Conservation (phyloP, 2,797 vertebrate species). For the Pseudotriccus pelzelni region DNA sequence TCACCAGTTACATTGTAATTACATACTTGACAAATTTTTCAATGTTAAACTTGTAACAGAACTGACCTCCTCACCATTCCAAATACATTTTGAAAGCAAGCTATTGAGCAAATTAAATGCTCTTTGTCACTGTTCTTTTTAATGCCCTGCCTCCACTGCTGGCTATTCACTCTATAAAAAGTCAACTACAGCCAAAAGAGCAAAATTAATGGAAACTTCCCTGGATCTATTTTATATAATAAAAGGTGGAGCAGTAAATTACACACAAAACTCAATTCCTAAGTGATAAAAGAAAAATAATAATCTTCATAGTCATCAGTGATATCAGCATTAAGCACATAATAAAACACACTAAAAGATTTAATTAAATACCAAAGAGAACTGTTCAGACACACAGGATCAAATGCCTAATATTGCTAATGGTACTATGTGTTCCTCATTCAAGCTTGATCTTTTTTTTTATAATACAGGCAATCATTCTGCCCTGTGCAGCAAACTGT, state of each 20-base stretch:
- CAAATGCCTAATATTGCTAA: neutral
- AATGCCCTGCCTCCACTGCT: neutral
- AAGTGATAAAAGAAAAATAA: slow-evolving; percentile 35
- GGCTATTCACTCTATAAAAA: neutral
- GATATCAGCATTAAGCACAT: slow-evolving; percentile 15
- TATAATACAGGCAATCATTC: neutral
- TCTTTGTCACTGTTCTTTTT: neutral
- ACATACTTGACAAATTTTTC: neutral
- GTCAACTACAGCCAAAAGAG: neutral
- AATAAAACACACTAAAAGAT: neutral
- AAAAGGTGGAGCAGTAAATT: slow-evolving; percentile 33
- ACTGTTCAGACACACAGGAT: neutral
- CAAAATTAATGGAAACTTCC: slow-evolving; percentile 32
- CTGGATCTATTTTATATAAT: slow-evolving; percentile 3
- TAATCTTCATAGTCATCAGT: neutral
- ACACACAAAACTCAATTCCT: slow-evolving; percentile 24
- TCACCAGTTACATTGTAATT: neutral
- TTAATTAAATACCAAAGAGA: slow-evolving; percentile 27
- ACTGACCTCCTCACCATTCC: neutral
- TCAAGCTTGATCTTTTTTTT: neutral
- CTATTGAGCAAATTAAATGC: neutral
- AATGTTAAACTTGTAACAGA: neutral
- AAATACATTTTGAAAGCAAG: neutral
- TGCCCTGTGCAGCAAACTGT: neutral
- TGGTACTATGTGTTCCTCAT: neutral